phyloP scores from a whole-genome alignment of 1,140 invertebrate genomes.

The Eriocheir sinensis region DNA sequence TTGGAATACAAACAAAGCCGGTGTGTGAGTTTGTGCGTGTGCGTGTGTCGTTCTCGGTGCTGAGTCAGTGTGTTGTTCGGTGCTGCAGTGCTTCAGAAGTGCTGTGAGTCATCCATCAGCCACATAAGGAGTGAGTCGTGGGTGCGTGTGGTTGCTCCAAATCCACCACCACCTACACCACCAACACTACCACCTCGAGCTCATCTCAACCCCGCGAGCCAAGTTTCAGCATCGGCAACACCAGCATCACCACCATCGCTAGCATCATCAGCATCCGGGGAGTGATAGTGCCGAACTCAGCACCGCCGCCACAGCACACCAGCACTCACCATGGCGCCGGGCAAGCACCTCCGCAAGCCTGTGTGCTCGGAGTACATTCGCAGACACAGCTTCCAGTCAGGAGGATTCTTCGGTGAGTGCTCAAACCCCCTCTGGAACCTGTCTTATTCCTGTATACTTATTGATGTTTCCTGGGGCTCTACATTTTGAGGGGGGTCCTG shows the following conservation, averaged over 20 bases:
- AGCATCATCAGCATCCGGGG: not conserved
- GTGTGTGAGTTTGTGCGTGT: not conserved
- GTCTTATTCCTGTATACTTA: too few relatives aligned
- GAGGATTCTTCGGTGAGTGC: constrained; percentile 65
- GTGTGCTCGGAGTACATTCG: constrained; percentile 72
- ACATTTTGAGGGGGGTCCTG: too few relatives aligned
- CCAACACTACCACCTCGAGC: too few relatives aligned
- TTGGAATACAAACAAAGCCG: not conserved
- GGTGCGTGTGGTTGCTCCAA: too few relatives aligned
- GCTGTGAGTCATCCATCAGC: not conserved
- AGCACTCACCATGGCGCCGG: constrained; percentile 43
- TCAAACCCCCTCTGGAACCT: not conserved
- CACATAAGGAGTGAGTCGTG: too few relatives aligned
- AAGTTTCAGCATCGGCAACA: too few relatives aligned
- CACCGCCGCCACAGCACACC: not conserved
- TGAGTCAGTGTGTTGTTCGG: not conserved
- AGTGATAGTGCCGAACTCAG: not conserved
- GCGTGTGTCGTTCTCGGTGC: not conserved
- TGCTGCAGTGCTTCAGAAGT: not conserved
- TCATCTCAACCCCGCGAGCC: not conserved
- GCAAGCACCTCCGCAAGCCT: constrained; percentile 67
- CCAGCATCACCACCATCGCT: not conserved
- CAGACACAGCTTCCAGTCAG: constrained; percentile 64
- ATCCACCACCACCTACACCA: too few relatives aligned
- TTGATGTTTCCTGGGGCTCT: not conserved